Base-by-base conservation (phyloP, 2,797 vertebrate genomes). In the Silurus lanzhouensis region DNA sequence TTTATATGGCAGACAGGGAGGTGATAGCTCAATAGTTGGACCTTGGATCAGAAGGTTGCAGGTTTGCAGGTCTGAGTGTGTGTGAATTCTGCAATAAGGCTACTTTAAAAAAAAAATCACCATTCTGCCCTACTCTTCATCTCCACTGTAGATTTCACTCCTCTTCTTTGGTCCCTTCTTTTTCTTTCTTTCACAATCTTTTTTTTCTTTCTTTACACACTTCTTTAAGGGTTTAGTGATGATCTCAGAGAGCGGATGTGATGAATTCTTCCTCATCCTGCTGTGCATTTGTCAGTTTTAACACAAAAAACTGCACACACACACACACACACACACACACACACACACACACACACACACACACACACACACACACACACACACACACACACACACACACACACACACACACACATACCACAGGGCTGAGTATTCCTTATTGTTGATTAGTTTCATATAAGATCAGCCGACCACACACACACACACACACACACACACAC, bases 331-430 rank as follows among this genome's bases (percentile, higher is more conserved):
- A 63, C 57, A 63, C 76, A 79, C 82, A 81, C 83, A 60, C 60
- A 76, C 58, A 46, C 68, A 68, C 82, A 75, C 82, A 67, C 76
- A 31, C 64, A 70, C 80, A 48, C 70, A 74, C 86, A 61, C 75
- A 83, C 48, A 52, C 48, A 52, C 83, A 60, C 77, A 79, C 58
- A 63, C 57, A 63, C 76, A 79, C 82, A 81, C 83, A 60, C 60
- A 76, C 58, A 46, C 68, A 68, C 82, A 75, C 82, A 67, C 76
- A 31, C 64, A 70, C 80, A 48, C 70, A 74, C 86, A 61, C 75
- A 83, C 64, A 58, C 58, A 85, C 75, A 71, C 70, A 77, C 71
- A 52, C 58, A 60, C 67, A n/a, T 61, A 71, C 77, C 38, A 63
- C 78, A 38, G 17, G 64, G 68, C 20, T 10, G 52, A n/a, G n/a